A percentile compares a stretch with the other conserved stretches of the same genome.
These are phyloP conservation scores for Netelia virgata DNA, from an alignment of 2,888 invertebrate species.

Conservation along the genomic window DNA sequence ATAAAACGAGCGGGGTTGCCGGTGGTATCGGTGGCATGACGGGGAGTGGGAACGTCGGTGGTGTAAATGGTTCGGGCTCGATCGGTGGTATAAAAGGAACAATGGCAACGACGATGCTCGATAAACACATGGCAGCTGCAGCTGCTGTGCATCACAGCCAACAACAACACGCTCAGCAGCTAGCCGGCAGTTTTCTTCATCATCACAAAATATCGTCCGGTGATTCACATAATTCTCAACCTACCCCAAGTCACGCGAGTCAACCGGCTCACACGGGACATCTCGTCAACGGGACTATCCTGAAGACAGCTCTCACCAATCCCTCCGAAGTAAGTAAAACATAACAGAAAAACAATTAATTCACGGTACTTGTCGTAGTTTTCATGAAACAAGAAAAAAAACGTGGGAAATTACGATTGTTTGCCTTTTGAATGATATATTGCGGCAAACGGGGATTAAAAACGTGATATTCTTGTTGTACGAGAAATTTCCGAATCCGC, in stretches of 20 bases:
- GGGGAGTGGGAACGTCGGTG: slow-evolving; percentile 82
- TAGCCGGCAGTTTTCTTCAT: slow-evolving; percentile 82
- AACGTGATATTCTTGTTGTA: too few species aligned
- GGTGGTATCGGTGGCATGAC: slow-evolving; percentile 81
- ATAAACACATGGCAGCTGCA: slow-evolving; percentile 84
- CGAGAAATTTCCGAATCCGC: too few species aligned
- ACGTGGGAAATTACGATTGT: too few species aligned
- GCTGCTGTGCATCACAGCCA: slow-evolving; percentile 84
- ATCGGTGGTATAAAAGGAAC: slow-evolving; percentile 78
- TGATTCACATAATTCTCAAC: slow-evolving; percentile 81
- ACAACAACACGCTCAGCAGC: slow-evolving; percentile 82
- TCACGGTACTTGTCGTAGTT: too few species aligned
- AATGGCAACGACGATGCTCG: slow-evolving; percentile 82
- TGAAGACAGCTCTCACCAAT: slow-evolving; percentile 97
- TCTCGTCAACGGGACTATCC: slow-evolving; percentile 95
- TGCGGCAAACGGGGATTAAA: too few species aligned
- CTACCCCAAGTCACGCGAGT: slow-evolving; percentile 82
- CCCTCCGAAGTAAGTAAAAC: slow-evolving; percentile 91
- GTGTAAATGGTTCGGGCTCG: slow-evolving; percentile 83
- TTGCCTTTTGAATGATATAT: too few species aligned
- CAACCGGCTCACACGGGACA: slow-evolving; percentile 88
- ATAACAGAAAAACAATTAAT: background rate
- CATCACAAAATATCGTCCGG: slow-evolving; percentile 84
- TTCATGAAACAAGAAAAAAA: too few species aligned
- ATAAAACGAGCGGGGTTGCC: slow-evolving; percentile 86